Evolutionary conservation across 64 coral and sea anemone genomes (phyloP), one percentile per base, ranked within the genome.

Genomic region (Actinia tenebrosa): DNA sequence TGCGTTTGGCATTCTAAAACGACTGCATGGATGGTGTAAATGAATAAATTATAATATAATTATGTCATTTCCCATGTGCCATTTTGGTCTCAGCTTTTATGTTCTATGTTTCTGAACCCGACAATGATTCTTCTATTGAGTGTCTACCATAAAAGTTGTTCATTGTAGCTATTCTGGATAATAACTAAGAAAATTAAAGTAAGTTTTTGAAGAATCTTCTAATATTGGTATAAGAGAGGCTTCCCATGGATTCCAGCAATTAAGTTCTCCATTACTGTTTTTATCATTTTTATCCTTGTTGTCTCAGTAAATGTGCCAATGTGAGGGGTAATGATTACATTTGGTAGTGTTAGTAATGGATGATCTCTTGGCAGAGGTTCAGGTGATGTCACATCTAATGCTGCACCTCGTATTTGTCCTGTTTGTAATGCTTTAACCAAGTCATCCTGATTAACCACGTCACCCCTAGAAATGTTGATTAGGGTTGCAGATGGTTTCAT

Each of bases 401-500:
- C 90, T 18, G 90, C 90, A 42, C 71, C 85, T 71, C 46, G 64
- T 56, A 91, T 91, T 11, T 84, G 64, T 83, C 90, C 90, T 58
- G 23, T 87, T 19, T 91, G 77, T 16, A 91, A 56, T 56, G 90
- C 90, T 55, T 64, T 58, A 7, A 71, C 84, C 84, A 91, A 37
- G 84, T 91, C 90, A 87, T 59, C 84, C 11, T 91, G 85, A 83
- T 87, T 91, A 44, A 91, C 85, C 47, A 91, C 22, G 22, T 58
- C 84, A 3, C 90, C 90, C 60, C 90, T 77, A 47, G 90, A 58
- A 43, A 91, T 26, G 15, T 91, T 91, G 26, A 91, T 64, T 52
- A 91, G 60, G 45, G 90, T 91, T 56, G 90, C 90, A 25, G 84
- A 69, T 69, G 90, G 79, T 69, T 91, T 91, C 90, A 91, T 91